A percentile compares a stretch with the other conserved stretches of the same genome.
Evolutionary conservation across 2,113 vertebrate species (phyloP).

Genomic region (Mormyrus lacerda): DNA sequence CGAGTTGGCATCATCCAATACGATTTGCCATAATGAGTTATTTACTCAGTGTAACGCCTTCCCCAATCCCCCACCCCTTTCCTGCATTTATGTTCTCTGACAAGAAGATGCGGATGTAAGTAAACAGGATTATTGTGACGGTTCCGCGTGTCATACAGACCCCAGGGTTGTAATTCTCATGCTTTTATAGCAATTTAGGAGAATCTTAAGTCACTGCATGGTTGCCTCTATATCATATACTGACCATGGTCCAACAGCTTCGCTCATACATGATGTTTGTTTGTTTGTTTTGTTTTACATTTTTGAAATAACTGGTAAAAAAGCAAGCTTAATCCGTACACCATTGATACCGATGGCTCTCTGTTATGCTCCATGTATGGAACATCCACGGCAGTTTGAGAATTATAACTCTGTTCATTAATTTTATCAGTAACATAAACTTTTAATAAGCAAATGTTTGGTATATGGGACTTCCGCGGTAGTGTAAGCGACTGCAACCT

Average conservation of each 20-base stretch:
- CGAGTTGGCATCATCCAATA: conserved; percentile 58
- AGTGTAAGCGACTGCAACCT: conserved; percentile 95
- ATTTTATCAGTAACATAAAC: conserved; percentile 99
- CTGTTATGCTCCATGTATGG: conserved; percentile 42
- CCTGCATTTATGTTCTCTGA: conserved; percentile 53
- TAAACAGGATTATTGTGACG: conserved; percentile 66
- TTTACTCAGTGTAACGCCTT: conserved; percentile 55
- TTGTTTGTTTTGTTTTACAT: conserved; percentile 15
- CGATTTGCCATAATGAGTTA: conserved; percentile 73
- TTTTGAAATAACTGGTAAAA: neutral
- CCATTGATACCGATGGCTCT: conserved; percentile 43
- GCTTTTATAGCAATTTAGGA: conserved; percentile 62
- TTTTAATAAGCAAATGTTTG: conserved; percentile 92
- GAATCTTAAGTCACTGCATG: conserved; percentile 59
- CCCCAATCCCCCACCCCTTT: conserved; percentile 35
- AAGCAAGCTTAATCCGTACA: conserved; percentile 17
- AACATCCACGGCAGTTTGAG: conserved; percentile 65
- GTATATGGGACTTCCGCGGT: conserved; percentile 88
- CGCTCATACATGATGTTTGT: conserved; percentile 29
- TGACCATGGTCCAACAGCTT: conserved; percentile 57
- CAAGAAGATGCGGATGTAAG: conserved; percentile 59
- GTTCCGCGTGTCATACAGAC: conserved; percentile 64
- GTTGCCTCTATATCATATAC: conserved; percentile 60
- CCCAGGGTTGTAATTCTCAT: conserved; percentile 65
- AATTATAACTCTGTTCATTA: conserved; percentile 93